Evolutionary conservation across 2,113 vertebrate genomes (phyloP), one percentile per base, ranked within the genome.

Genomic region (Hemichromis elongatus): DNA sequence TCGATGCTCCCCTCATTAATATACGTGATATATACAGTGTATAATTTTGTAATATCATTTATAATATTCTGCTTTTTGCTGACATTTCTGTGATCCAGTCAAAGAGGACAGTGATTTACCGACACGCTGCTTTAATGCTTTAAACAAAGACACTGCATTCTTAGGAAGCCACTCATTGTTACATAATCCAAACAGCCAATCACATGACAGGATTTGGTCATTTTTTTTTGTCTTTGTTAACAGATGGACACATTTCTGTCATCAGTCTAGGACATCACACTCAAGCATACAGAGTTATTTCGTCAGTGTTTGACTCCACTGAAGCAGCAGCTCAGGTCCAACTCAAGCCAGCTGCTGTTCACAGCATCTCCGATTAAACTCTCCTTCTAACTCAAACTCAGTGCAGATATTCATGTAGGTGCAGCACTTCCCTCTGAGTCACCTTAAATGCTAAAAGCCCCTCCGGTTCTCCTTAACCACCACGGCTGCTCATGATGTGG

Each of bases 101-200:
- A 47, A 47, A 61, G 16, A 61, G 6, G 30, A 73, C 53, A 37
- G 59, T 7, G 3, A 68, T 26, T 35, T 5, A 12, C 12, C 47
- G 59, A 54, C 7, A 59, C 13, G 53, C n/a, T 37, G 61, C 37
- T 92, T 92, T 90, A 90, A 90, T 88, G 40, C 82, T 35, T 70
- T 5, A 56, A 89, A 47, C 42, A 77, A 40, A 82, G 9, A 80
- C 77, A 79, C 61, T 42, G 53, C 56, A 77, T 54, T 80, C 50
- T 30, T 42, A 83, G 42, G 18, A 40, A 47, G 9, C 81, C 70
- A 16, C 59, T 2, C 8, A 47, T 30, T 26, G 59, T 77, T 8
- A 85, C 40, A 61, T 81, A 50, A n/a, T 26, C 54, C 52, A 42
- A 86, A 56, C 54, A 45, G 45, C 73, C 90, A 87, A 53, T 75